Evolutionary conservation across 1,140 invertebrate species (phyloP).

Genomic region (Dolichoris vasculosae): DNA sequence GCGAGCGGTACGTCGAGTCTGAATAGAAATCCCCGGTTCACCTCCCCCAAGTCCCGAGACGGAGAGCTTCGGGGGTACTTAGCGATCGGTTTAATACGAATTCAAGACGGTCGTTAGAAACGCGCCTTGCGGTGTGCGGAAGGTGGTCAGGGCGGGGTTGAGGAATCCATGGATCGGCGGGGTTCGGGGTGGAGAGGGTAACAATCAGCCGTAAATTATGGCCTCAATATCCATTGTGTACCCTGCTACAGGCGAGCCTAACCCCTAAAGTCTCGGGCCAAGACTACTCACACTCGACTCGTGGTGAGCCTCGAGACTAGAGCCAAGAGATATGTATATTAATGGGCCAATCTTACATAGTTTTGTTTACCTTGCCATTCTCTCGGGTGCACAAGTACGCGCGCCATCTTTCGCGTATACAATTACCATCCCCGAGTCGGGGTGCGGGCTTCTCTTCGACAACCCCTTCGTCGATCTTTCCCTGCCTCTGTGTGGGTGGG

Average conservation of each 20-base stretch:
- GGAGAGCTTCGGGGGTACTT: constrained; percentile 48
- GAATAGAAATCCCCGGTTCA: neutral
- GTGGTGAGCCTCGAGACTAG: constrained; percentile 55
- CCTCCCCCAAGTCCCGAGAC: neutral
- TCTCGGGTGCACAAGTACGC: constrained; percentile 41
- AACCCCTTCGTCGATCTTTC: constrained; percentile 20
- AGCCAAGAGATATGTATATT: constrained; percentile 76
- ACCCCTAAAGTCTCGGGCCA: constrained; percentile 70
- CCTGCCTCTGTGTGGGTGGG: no score
- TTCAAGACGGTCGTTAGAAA: constrained; percentile 66
- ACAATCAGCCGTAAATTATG: constrained; percentile 76
- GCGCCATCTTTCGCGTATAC: constrained; percentile 66
- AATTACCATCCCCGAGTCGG: constrained; percentile 68
- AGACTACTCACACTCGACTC: constrained; percentile 70
- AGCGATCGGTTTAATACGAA: constrained; percentile 68
- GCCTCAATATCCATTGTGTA: constrained; percentile 76
- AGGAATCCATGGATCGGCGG: constrained; percentile 74
- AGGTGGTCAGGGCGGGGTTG: constrained; percentile 62
- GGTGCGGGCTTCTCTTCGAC: constrained; percentile 45
- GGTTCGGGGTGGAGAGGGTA: constrained; percentile 56
- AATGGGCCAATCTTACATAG: constrained; percentile 77
- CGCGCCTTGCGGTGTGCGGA: constrained; percentile 31
- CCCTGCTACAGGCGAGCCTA: constrained; percentile 57
- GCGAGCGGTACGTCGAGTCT: neutral
- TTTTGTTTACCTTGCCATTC: constrained; percentile 76